Conservation (phyloP, 2,888 invertebrate genomes). For the Lepidochrysops patricia region DNA sequence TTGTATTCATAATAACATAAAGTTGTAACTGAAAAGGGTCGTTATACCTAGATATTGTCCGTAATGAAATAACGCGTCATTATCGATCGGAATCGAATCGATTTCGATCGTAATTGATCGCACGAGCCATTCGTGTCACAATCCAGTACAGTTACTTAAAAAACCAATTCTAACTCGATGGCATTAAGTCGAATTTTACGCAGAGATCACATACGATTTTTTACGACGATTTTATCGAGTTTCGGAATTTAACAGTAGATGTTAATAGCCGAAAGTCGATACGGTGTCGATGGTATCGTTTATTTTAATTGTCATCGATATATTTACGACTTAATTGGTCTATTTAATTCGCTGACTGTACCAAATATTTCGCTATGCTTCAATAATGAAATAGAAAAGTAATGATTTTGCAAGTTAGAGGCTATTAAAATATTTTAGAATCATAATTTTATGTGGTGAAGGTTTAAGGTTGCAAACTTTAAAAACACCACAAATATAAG, state of each 20-base stretch:
- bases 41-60: constrained; percentile 27
- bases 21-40: constrained; percentile 9
- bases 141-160: constrained; percentile 9
- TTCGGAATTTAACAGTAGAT: constrained; percentile 31
- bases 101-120: constrained; percentile 60
- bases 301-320: constrained; percentile 27
- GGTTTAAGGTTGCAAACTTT: no score
- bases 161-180: background rate
- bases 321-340: constrained; percentile 14
- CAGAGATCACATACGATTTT: constrained; percentile 11
- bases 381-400: background rate
- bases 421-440: no score
- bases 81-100: constrained; percentile 63
- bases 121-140: constrained; percentile 36
- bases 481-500: no score
- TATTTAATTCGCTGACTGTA: constrained; percentile 8
- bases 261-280: constrained; percentile 52
- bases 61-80: constrained; percentile 49
- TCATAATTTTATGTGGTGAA: no score
- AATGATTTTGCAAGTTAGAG: background rate
- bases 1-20: background rate
- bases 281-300: constrained; percentile 39
- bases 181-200: background rate
- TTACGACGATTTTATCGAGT: constrained; percentile 14
- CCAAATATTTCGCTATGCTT: background rate